Base-by-base conservation (phyloP, 1,140 invertebrate species). In the Bacillus rossius region DNA sequence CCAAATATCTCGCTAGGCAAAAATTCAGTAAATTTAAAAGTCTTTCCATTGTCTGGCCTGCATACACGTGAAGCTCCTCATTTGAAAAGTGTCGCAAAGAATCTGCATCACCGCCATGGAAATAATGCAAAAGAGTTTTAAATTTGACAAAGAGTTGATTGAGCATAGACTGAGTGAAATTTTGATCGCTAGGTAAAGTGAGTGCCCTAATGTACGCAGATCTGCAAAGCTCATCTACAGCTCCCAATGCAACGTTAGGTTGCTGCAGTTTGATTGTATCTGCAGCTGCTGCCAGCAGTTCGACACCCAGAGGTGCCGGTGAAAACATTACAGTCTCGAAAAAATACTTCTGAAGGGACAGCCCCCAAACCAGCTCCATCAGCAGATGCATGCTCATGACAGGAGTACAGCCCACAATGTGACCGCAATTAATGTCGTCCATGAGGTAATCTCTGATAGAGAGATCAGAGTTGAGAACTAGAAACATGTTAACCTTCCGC, bases 321-420 rank as follows among this genome's bases (percentile, higher is more conserved):
- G 20, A 55, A 55, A 25, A 45, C 22, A 55, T 20, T 20, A 55
- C 26, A 7, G 19, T 40, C 43, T 55, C 53, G 45, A 4, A 42
- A 3, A 37, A 20, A 38, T 43, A 55, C 26, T 41, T 22, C 14
- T 40, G 29, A 2, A 55, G 26, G 1, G 40, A 55, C 7, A 40
- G 38, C 19, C 14, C 1, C 29, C 38, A 42, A 1, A 55, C 10
- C 8, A 55, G 22, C 25, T 55, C 20, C 8, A 55, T 37, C 17
- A 55, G n/a, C 14, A 43, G 3, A n/a, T 55, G 20, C 14, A 43
- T 55, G 34, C 53, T 55, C n/a, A 55, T 25, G 17, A n/a, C 43
- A 5, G 53, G 53, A 1, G 22, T 23, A 22, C 29, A 55, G 14
- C 29, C 41, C n/a, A 55, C 22, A 2, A 55, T 17, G 17, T 55